Conservation (phyloP, 2,797 vertebrate species). For the Adelosebastes latens region DNA sequence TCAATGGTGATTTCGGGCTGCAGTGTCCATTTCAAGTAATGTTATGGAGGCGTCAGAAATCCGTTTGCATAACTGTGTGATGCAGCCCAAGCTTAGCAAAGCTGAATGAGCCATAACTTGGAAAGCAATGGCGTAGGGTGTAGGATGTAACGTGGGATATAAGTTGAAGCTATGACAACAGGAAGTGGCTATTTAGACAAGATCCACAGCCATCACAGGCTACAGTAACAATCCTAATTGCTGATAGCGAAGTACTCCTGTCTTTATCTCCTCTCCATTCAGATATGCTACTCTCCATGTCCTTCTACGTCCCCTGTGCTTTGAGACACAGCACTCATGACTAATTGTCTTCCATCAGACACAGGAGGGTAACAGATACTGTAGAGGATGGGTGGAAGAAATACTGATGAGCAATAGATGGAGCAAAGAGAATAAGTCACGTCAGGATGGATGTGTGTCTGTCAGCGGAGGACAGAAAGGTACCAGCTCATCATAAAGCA, state of each 20-base stretch:
- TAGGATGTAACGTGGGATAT: not conserved
- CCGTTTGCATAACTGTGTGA: not conserved
- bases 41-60: not conserved
- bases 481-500: conserved; percentile 26
- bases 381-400: conserved; percentile 31
- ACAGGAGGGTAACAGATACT: conserved; percentile 27
- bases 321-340: conserved; percentile 27
- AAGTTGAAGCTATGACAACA: not conserved
- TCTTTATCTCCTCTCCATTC: conserved; percentile 3
- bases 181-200: not conserved
- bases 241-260: not conserved
- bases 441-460: conserved; percentile 15
- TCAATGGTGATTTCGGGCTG: not conserved
- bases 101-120: not conserved
- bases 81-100: not conserved
- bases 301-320: conserved; percentile 46
- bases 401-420: conserved; percentile 55
- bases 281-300: conserved; percentile 15
- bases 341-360: conserved; percentile 40
- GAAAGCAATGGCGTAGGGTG: not conserved
- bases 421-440: not conserved
- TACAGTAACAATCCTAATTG: not conserved
- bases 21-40: not conserved
- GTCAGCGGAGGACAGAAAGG: conserved; percentile 18
- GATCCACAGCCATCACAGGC: not conserved